phyloP scores from a whole-genome alignment of 2,113 vertebrate genomes.

The Pteruthius melanotis region DNA sequence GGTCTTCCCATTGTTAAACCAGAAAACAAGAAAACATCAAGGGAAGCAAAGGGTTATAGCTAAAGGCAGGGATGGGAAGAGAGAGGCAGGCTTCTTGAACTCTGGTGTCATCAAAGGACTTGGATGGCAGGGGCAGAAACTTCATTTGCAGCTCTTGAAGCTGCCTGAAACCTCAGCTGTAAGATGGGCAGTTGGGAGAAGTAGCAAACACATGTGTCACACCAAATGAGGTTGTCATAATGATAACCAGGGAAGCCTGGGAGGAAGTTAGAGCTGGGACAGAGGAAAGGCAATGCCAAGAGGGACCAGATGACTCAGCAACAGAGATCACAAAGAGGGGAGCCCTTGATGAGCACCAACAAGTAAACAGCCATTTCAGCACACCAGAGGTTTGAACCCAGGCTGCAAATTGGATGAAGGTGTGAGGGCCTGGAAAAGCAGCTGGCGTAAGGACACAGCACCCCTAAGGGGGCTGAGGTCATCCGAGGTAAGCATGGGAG shows the following conservation, averaged over 20 bases:
- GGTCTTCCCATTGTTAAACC: neutral
- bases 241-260: neutral
- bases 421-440: neutral
- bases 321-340: constrained; percentile 14
- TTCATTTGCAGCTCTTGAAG: neutral
- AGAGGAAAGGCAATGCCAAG: neutral
- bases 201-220: neutral
- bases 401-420: neutral
- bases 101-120: neutral
- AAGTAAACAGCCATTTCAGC: constrained; percentile 27
- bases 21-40: neutral
- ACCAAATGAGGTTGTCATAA: neutral
- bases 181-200: neutral
- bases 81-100: neutral
- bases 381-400: neutral
- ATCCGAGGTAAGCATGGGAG: neutral
- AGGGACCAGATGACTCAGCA: neutral
- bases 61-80: neutral
- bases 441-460: neutral
- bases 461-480: neutral
- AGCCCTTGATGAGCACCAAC: neutral
- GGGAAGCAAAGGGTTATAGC: neutral
- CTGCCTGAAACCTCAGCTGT: neutral
- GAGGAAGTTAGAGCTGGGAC: neutral
- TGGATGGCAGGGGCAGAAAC: neutral